Base-by-base conservation (phyloP, 2,113 vertebrate genomes). In the Girardinichthys multiradiatus region DNA sequence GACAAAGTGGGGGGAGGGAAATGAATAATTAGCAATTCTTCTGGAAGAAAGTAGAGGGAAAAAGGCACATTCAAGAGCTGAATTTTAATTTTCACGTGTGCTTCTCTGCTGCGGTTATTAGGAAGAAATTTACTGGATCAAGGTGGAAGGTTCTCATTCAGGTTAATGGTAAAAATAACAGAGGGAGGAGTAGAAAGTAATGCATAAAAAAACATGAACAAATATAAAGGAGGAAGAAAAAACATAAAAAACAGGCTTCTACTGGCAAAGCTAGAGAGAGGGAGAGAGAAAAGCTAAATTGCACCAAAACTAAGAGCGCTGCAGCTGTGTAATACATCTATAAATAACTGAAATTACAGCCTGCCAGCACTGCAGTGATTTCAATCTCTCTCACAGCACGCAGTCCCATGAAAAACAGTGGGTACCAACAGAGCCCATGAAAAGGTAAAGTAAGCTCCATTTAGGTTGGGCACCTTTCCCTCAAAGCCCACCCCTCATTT, bases 311-410 rank as follows among this genome's bases (percentile, higher is more conserved):
- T 66, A 74, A 81, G 90, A 88, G 88, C 87, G 77, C 91, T 92
- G 93, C 93, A 92, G 93, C 92, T 90, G 90, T 93, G 91, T 91
- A 92, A 93, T 91, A 92, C 86, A 86, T 92, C 94, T 94, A 94
- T 94, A 95, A 94, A 95, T 94, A 94, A 93, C 92, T 92, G 77
- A 93, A 94, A 94, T 93, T 93, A 93, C 91, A 92, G 91, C 88
- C 92, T 92, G 92, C 91, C 91, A 93, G 89, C 89, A 89, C 91
- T 92, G 91, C 90, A 91, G 91, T 89, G 89, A 93, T 91, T 93
- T 89, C 91, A 92, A 86, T 91, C 91, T 86, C 82, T 86, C 80
- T 42, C 84, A 76, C 85, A 82, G 84, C 85, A 86, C 74, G 76
- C 81, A 90, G 92, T 92, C 93, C 93, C 90, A 90, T 90, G 92